Base-by-base conservation (phyloP, 1,140 invertebrate species). In the Brachionus angularis region DNA sequence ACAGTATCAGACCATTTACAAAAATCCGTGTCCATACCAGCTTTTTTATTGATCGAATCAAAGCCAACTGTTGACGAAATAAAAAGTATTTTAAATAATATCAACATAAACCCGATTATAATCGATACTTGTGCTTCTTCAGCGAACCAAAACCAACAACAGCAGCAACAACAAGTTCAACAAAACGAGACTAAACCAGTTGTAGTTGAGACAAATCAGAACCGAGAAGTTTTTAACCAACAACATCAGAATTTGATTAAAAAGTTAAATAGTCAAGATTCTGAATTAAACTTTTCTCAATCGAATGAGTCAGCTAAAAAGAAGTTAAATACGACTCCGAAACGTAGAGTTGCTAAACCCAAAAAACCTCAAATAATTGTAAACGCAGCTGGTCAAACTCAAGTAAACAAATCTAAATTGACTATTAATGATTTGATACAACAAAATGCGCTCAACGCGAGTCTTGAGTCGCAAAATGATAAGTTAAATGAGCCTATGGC, bases 31-130 rank as follows among this genome's bases (percentile, higher is more conserved):
- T 58, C 53, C 23, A 58, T 58, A 39, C 53, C 53, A 23, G 53
- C 53, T 16, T 58, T 58, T 58, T 42, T 58, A 36, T 23, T 58
- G 2, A 58, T 58, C 18, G 53, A 58, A 21, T 58, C 53, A 0
- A 58, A 58, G 53, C 23, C 33, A 5, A 58, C 33, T 23, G 36
- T 58, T 25, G 53, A 58, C 3, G 39, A 58, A 39, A 58, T 58
- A 42, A 58, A 58, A 23, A n/a, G 33, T 23, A 31, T 58, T 21
- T 58, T 58, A 42, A 34, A 34, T 23, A 34, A 58, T 36, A 58
- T 58, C 18, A 58, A 58, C 53, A 58, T 58, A 39, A 58, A 58
- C 25, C 53, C 53, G 34, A 58, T 58, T 58, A 36, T 58, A 12
- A 58, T 58, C 39, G 53, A 58, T 23, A 58, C 53, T 12, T 39